Evolutionary conservation across 2,113 vertebrate genomes (phyloP).

Genomic region (Sus scrofa): DNA sequence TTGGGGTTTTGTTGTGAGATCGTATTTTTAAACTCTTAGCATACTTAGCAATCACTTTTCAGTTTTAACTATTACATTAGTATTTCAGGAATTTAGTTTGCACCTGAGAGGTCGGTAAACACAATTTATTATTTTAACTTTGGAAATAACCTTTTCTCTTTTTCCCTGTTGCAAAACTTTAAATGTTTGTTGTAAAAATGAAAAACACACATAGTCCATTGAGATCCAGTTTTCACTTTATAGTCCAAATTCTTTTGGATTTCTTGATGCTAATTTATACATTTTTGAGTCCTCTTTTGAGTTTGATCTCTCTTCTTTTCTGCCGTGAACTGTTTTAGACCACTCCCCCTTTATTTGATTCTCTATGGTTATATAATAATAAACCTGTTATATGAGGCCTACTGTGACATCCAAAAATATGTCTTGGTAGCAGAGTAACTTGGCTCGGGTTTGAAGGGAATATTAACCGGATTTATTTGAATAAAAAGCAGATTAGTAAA

Average conservation of each 20-base stretch:
- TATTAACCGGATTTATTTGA: conserved; percentile 51
- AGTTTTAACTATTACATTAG: background rate
- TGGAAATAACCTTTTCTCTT: background rate
- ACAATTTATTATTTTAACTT: conserved; percentile 20
- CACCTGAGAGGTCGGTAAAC: background rate
- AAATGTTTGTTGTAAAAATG: conserved; percentile 10
- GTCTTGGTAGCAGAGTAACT: background rate
- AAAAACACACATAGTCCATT: background rate
- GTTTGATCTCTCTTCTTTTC: background rate
- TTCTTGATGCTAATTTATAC: background rate
- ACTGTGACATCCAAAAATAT: background rate
- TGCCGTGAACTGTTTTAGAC: background rate
- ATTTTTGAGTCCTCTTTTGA: conserved; percentile 8
- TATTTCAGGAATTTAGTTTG: conserved; percentile 15
- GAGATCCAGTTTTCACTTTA: background rate
- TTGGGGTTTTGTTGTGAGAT: conserved; percentile 16
- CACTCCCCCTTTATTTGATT: background rate
- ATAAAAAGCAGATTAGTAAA: conserved; percentile 38
- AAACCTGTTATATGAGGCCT: background rate
- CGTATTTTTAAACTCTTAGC: background rate
- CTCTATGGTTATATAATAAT: conserved; percentile 13
- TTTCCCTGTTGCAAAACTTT: background rate
- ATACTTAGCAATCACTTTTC: background rate
- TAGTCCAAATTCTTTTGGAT: background rate
- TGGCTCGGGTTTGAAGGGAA: conserved; percentile 26